Evolutionary conservation across 2,797 vertebrate species (phyloP), one percentile per base, ranked within the genome.

Genomic region (Propithecus perrieri): DNA sequence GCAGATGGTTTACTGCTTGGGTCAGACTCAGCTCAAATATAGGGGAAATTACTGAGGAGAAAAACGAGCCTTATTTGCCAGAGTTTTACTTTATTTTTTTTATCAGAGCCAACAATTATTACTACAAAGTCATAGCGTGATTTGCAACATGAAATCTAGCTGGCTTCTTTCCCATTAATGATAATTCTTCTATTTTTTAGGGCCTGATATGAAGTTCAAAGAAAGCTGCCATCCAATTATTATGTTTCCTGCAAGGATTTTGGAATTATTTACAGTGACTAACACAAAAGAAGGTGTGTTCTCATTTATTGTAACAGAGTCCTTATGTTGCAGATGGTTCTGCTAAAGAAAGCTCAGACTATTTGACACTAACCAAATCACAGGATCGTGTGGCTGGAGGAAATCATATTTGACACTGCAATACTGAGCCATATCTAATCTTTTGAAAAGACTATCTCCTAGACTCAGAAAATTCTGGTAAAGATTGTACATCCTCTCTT

Each of bases 191-290:
- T 95, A 13, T 30, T 63, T 91, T 89, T 84, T 50, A 98, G 98
- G 97, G 38, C 94, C 96, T 38, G 95, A 97, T 50, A 86, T 98
- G 1, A 99, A 99, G 89, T 99, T 99, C 85, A 99, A 98, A 98
- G 98, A 98, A 1, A 93, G 98, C 80, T 91, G 98, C 43, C 98
- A 99, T 94, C 98, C 99, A 18, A 93, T 99, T 97, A 97, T 99
- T n/a, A 98, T 99, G 84, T 99, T 98, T 50, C 98, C 98, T 28
- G 96, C 93, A 87, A 98, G 98, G 92, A 98, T 99, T 7, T 59
- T 43, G 91, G 98, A 99, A 92, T 98, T 99, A 87, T 98, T 98
- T 43, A 94, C 98, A 28, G 81, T 92, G 78, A 95, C 92, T 89
- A 93, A 69, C 61, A 93, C 95, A 78, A 89, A 97, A 38, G 96